phyloP scores from a whole-genome alignment of 2,888 invertebrate genomes.

The Platerodrilus igneus region DNA sequence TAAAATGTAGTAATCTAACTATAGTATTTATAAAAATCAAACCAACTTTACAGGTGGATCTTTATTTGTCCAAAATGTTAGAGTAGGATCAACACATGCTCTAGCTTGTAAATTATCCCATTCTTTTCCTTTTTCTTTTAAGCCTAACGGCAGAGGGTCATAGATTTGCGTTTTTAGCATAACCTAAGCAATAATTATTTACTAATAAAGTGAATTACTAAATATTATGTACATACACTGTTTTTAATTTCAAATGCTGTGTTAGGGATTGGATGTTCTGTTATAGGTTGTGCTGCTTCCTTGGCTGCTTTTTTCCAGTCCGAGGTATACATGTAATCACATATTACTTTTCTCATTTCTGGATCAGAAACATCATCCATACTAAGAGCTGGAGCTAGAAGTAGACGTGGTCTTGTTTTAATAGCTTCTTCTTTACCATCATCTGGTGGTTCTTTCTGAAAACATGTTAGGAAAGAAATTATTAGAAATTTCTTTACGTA shows the following conservation, averaged over 20 bases:
- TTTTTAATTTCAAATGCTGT: constrained; percentile 8
- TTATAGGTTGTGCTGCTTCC: constrained; percentile 33
- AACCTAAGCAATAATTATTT: constrained; percentile 8
- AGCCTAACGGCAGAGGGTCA: constrained; percentile 32
- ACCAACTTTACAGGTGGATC: constrained; percentile 35
- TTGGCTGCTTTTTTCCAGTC: constrained; percentile 38
- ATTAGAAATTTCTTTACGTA: background rate
- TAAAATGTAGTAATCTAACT: background rate
- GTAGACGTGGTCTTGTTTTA: constrained; percentile 41
- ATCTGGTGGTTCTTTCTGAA: constrained; percentile 18
- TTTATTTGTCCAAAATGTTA: constrained; percentile 40
- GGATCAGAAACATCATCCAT: constrained; percentile 44
- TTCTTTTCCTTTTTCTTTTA: constrained; percentile 31
- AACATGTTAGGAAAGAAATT: background rate
- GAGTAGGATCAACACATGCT: constrained; percentile 38
- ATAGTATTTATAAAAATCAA: background rate
- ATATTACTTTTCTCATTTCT: constrained; percentile 39
- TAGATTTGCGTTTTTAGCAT: constrained; percentile 12
- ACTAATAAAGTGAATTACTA: background rate
- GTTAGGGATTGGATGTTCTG: background rate
- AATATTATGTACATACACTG: background rate
- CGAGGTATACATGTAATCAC: constrained; percentile 42
- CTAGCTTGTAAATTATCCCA: constrained; percentile 44
- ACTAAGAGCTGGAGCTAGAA: constrained; percentile 42
- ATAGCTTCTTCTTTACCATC: constrained; percentile 33